Percentiles rank a stretch among this genome's conserved stretches.
Evolutionary conservation across 1,140 invertebrate genomes (phyloP).

Genomic region (Cotesia typhae): DNA sequence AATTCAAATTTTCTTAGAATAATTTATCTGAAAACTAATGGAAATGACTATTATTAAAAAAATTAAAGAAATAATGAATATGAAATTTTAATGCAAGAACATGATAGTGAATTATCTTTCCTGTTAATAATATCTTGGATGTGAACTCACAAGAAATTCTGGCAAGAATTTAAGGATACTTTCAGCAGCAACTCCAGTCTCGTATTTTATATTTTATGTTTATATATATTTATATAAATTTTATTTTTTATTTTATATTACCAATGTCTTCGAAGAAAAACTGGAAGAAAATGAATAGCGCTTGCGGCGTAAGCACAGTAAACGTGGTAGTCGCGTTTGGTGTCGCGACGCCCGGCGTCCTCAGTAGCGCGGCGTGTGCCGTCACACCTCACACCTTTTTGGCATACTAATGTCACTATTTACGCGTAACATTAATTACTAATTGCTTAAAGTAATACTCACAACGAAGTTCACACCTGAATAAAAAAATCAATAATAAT

Average conservation of each 20-base stretch:
- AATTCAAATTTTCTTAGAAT: too few relatives aligned
- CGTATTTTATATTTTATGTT: too few relatives aligned
- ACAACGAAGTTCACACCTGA: too few relatives aligned
- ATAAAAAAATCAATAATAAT: too few relatives aligned
- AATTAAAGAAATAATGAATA: too few relatives aligned
- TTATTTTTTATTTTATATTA: conserved; percentile 13
- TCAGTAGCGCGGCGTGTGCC: conserved; percentile 66
- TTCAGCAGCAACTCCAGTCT: too few relatives aligned
- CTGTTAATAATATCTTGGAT: neutral
- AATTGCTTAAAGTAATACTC: neutral
- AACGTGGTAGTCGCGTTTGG: conserved; percentile 42
- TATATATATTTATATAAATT: neutral
- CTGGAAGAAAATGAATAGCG: conserved; percentile 40
- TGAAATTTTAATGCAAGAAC: neutral
- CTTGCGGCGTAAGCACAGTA: conserved; percentile 50
- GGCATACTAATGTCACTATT: neutral
- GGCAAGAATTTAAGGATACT: neutral
- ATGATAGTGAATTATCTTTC: neutral
- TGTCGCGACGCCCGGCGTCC: conserved; percentile 56
- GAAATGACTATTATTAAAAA: too few relatives aligned
- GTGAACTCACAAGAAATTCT: neutral
- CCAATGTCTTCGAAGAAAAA: conserved; percentile 9
- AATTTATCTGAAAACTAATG: neutral
- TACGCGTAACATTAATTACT: neutral
- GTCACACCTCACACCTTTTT: conserved; percentile 59